Evolutionary conservation across 2,888 invertebrate genomes (phyloP), one percentile per base, ranked within the genome.

Genomic region (Rhaphigaster nebulosa): DNA sequence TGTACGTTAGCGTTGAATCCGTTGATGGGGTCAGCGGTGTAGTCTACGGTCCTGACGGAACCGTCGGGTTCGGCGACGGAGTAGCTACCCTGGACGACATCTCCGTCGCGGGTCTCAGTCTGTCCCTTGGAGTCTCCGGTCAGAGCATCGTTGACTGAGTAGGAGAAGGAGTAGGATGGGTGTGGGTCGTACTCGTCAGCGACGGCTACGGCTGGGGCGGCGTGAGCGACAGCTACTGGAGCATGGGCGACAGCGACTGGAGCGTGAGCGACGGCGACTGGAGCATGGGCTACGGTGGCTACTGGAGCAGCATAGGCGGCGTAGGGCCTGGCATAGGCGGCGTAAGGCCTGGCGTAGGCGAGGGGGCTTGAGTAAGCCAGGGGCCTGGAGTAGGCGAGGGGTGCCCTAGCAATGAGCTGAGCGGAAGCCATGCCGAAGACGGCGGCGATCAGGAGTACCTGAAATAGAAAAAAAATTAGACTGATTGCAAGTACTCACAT

Each of bases 91-190:
- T 94, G 93, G 87, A 94, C 94, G 91, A 93, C 93, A 92, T 94
- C 94, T 6, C 94, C 94, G 90, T 94, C 94, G 90, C 94, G 92
- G 52, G 94, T 93, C 92, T 94, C 94, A 93, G 94, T 94, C 92
- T 94, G 94, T 90, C 93, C 94, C 92, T 94, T 94, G 91, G 94
- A 94, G 92, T 94, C 94, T 91, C 94, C 94, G n/a, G 94, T 94
- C 91, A 94, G 94, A 41, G 94, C 93, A 92, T 94, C 94, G 92
- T 94, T 94, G 87, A 94, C 94, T 90, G 93, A 93, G 92, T 94
- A 94, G 91, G 94, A 94, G 93, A 93, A 94, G 91, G 94, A 94
- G 92, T 94, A 94, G 91, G 93, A 93, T 45, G 94, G 93, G 88
- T 91, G 90, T n/a, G 92, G 90, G 54, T 91, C 91, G 91, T 91